These are phyloP conservation scores for Phortica okadai DNA, from an alignment of 2,888 invertebrate genomes.

Conservation along the genomic window DNA sequence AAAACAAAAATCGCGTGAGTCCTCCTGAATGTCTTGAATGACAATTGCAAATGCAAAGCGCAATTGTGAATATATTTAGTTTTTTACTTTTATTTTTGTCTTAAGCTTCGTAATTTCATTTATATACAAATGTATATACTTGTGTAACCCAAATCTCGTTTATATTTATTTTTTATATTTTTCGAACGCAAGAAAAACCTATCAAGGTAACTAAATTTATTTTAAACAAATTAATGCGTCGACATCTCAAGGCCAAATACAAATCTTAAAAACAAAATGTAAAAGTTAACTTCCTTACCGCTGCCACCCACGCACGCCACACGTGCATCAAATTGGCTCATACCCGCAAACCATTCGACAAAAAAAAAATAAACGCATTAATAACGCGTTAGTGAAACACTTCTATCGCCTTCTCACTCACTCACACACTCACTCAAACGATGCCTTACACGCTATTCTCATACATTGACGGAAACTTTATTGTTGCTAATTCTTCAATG, in stretches of 20 bases:
- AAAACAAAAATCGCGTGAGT: background rate
- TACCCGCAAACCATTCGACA: background rate
- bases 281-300: constrained; percentile 18
- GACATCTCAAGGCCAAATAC: constrained; percentile 11
- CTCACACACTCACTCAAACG: too few species aligned
- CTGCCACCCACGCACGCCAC: constrained; percentile 1
- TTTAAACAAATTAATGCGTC: background rate
- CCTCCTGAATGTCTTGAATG: constrained; percentile 15
- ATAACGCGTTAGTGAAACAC: constrained; percentile 12
- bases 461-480: background rate
- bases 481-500: background rate
- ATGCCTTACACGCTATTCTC: background rate
- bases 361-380: background rate
- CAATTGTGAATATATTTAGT: background rate
- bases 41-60: constrained; percentile 7
- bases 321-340: background rate
- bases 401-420: background rate
- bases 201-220: constrained; percentile 20
- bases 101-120: background rate
- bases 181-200: background rate
- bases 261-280: background rate
- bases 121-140: background rate
- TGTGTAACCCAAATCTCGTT: background rate
- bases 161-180: background rate
- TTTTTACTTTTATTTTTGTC: background rate